A percentile compares a stretch with the other conserved stretches of the same genome.
Evolutionary conservation across 2,113 vertebrate genomes (phyloP).

Genomic region (Glaucomys volans): DNA sequence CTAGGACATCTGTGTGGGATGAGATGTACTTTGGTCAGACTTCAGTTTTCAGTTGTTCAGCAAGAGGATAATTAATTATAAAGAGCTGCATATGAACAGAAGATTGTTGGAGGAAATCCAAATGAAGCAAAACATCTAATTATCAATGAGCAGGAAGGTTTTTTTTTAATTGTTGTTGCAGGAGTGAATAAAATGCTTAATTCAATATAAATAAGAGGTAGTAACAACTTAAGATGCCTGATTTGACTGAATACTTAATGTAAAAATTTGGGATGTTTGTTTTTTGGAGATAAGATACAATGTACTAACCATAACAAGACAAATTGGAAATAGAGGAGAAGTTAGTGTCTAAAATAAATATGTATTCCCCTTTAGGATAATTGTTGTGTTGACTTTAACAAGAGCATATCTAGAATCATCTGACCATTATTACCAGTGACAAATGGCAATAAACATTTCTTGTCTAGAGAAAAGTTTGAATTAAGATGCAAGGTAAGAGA

Average conservation of each 20-base stretch:
- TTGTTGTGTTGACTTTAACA: constrained; percentile 65
- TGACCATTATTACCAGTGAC: constrained; percentile 48
- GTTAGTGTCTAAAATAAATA: constrained; percentile 64
- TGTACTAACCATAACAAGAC: constrained; percentile 31
- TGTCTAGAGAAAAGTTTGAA: constrained; percentile 52
- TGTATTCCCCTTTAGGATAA: constrained; percentile 49
- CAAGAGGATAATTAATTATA: constrained; percentile 79
- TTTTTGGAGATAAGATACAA: background rate
- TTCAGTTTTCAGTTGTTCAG: constrained; percentile 72
- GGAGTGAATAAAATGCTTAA: constrained; percentile 18
- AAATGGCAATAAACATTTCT: constrained; percentile 54
- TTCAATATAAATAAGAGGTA: constrained; percentile 68
- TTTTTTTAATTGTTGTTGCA: background rate
- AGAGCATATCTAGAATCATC: constrained; percentile 52
- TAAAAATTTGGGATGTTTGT: constrained; percentile 52
- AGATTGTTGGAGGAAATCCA: constrained; percentile 73
- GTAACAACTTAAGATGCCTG: constrained; percentile 56
- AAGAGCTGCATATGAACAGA: constrained; percentile 69
- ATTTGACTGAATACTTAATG: constrained; percentile 22
- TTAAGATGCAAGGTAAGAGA: constrained; percentile 67
- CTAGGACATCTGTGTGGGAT: constrained; percentile 75
- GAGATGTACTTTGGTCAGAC: constrained; percentile 70
- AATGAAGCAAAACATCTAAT: constrained; percentile 71
- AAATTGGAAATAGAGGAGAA: constrained; percentile 47
- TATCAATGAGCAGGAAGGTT: constrained; percentile 66